Evolutionary conservation across 2,888 invertebrate genomes (phyloP).

Genomic region (Dascillus cervinus): DNA sequence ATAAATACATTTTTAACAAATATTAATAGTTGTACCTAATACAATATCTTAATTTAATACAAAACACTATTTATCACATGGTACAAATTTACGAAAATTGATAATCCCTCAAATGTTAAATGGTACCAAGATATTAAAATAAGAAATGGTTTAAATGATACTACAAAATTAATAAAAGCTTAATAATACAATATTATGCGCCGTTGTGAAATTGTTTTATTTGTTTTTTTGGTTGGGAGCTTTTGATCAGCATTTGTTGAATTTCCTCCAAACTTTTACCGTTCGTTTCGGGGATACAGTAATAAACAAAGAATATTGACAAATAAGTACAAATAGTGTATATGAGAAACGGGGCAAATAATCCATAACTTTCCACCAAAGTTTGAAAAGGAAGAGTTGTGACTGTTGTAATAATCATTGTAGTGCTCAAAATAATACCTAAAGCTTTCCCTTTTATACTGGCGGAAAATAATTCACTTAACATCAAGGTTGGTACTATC

Average conservation of each 20-base stretch:
- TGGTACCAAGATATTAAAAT: no score
- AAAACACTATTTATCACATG: no score
- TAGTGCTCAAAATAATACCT: slow-evolving; percentile 44
- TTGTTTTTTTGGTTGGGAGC: no score
- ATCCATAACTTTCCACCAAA: slow-evolving; percentile 50
- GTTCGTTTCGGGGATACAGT: slow-evolving; percentile 61
- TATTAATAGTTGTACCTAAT: no score
- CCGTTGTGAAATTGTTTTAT: no score
- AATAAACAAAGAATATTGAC: slow-evolving; percentile 53
- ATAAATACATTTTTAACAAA: no score
- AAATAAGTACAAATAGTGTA: slow-evolving; percentile 55
- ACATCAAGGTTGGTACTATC: slow-evolving; percentile 43
- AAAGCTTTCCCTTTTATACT: slow-evolving; percentile 47
- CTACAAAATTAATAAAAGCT: no score
- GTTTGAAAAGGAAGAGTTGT: slow-evolving; percentile 41
- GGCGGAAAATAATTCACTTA: slow-evolving; percentile 46
- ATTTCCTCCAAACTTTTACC: slow-evolving; percentile 63
- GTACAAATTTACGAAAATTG: no score
- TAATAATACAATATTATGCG: no score
- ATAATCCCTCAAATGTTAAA: no score
- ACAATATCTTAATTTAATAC: no score
- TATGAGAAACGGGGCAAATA: slow-evolving; percentile 58
- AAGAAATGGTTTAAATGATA: no score
- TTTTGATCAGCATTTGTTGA: slow-evolving; percentile 7
- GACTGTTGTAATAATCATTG: slow-evolving; percentile 40